Conservation (phyloP, 2,888 invertebrate species). For the Mellilla xanthometata region DNA sequence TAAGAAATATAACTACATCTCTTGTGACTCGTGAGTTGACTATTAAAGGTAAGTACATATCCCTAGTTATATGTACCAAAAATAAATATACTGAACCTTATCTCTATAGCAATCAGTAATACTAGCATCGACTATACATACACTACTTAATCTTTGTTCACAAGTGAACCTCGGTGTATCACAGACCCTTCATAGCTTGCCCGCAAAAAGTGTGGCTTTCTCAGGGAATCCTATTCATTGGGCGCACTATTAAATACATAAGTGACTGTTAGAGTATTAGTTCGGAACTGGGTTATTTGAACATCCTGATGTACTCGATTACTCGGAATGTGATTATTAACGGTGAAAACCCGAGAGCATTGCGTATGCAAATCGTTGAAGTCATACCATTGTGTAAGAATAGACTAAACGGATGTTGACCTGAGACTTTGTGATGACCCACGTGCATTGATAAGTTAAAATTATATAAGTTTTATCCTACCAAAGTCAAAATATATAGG, state of each 20-base stretch:
- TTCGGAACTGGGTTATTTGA: constrained; percentile 54
- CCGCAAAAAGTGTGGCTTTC: constrained; percentile 52
- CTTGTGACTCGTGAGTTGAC: no score
- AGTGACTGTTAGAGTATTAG: constrained; percentile 20
- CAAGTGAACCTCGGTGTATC: constrained; percentile 39
- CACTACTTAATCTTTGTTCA: not conserved
- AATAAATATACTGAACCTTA: no score
- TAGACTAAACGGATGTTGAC: constrained; percentile 11
- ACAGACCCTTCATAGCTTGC: constrained; percentile 30
- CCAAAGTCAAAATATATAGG: no score
- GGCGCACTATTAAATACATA: constrained; percentile 40
- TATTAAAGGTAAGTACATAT: no score
- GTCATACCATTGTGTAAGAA: constrained; percentile 16
- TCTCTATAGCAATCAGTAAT: no score
- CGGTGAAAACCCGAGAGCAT: constrained; percentile 64
- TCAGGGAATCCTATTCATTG: constrained; percentile 53
- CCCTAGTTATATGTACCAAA: no score
- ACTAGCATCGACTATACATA: no score
- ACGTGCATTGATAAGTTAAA: no score
- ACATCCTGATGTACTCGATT: constrained; percentile 65
- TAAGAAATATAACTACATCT: no score
- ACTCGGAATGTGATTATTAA: constrained; percentile 56
- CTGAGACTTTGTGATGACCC: not conserved
- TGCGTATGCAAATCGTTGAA: constrained; percentile 58
- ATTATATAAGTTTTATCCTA: no score